Percentiles rank a stretch among this genome's conserved stretches.
phyloP scores from a whole-genome alignment of 2,113 vertebrate species.

The Rhinichthys klamathensis region DNA sequence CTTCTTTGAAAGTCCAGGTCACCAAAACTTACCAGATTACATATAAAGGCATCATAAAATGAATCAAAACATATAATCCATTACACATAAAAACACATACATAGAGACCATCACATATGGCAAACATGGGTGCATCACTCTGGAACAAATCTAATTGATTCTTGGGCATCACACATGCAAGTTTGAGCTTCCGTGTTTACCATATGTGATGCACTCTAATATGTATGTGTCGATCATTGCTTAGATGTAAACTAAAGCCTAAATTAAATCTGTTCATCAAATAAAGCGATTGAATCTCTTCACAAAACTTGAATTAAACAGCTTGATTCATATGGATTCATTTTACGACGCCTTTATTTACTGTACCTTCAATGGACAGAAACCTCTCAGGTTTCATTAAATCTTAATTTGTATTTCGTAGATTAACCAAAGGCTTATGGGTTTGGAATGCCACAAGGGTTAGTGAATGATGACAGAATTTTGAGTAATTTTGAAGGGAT shows the following conservation, averaged over 20 bases:
- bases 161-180: background rate
- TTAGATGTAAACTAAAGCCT: background rate
- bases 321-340: background rate
- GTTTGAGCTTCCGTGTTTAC: background rate
- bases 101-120: background rate
- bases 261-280: background rate
- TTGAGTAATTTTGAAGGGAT: background rate
- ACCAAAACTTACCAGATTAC: background rate
- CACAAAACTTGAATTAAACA: background rate
- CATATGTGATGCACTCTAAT: background rate
- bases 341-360: background rate
- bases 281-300: background rate
- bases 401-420: background rate
- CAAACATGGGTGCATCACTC: background rate
- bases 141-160: background rate
- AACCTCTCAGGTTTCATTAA: background rate
- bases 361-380: background rate
- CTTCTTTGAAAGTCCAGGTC: background rate
- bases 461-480: background rate
- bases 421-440: background rate
- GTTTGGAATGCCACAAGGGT: background rate
- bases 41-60: background rate
- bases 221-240: background rate
- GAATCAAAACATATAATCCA: background rate
- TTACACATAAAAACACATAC: background rate